phyloP scores from a whole-genome alignment of 2,888 invertebrate genomes.

The Epistrophella euchroma region DNA sequence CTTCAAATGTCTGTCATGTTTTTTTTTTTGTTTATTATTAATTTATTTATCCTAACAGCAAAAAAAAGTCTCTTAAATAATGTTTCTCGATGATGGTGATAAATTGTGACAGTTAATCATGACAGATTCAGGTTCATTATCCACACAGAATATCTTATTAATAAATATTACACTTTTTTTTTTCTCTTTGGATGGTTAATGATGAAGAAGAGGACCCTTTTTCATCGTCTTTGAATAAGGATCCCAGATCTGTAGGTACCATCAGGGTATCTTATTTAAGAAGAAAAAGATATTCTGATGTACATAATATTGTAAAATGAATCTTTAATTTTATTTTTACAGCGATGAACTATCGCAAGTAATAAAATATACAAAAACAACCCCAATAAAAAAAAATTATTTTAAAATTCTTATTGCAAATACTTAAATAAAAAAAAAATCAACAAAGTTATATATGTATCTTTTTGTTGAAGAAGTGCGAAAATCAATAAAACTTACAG shows the following conservation, averaged over 20 bases:
- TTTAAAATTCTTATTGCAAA: slow-evolving; percentile 9
- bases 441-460: background rate
- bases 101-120: slow-evolving; percentile 50
- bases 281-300: background rate
- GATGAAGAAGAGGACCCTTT: background rate
- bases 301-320: background rate
- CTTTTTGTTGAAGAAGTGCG: background rate
- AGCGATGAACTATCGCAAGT: background rate
- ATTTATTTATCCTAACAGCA: slow-evolving; percentile 6
- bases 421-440: background rate
- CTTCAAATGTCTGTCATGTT: slow-evolving; percentile 21
- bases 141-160: background rate
- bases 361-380: background rate
- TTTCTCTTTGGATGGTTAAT: background rate
- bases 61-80: slow-evolving; percentile 43
- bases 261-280: too few species aligned
- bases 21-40: background rate
- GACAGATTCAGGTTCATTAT: slow-evolving; percentile 43
- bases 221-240: too few species aligned
- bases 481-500: background rate
- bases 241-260: too few species aligned
- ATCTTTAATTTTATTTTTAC: background rate
- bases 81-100: slow-evolving; percentile 42
- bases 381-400: background rate
- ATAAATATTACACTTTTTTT: slow-evolving; percentile 6